These are phyloP conservation scores for Menidia menidia DNA, from an alignment of 2,797 vertebrate genomes.

Conservation along the genomic window DNA sequence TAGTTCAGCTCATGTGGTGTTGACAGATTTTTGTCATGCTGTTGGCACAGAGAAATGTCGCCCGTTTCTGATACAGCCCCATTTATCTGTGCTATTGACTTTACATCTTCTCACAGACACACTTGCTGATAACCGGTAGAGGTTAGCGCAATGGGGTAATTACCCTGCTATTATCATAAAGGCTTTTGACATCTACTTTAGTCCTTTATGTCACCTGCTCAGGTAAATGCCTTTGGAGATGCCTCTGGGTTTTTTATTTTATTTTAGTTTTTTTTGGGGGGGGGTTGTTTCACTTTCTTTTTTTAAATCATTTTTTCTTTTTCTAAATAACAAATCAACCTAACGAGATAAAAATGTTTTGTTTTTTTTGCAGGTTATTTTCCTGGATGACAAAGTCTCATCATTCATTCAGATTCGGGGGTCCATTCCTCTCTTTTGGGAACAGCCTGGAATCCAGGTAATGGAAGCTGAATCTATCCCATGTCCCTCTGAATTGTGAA, in stretches of 20 bases:
- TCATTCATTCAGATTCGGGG: slow-evolving; percentile 98
- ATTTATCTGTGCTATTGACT: slow-evolving; percentile 3
- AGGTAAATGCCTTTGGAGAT: neutral
- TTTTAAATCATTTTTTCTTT: no score
- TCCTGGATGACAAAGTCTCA: slow-evolving; percentile 93
- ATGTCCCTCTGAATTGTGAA: neutral
- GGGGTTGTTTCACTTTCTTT: no score
- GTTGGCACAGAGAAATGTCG: neutral
- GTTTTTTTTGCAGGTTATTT: slow-evolving; percentile 87
- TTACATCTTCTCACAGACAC: slow-evolving; percentile 4
- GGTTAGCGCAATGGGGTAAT: neutral
- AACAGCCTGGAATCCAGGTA: slow-evolving; percentile 98
- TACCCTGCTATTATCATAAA: neutral
- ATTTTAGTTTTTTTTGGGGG: no score
- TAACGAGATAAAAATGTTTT: slow-evolving; percentile 15
- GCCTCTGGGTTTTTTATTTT: neutral
- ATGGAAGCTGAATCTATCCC: slow-evolving; percentile 6
- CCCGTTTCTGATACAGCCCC: neutral
- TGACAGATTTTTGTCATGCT: neutral
- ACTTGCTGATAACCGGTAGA: neutral
- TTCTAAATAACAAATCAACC: neutral
- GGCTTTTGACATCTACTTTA: neutral
- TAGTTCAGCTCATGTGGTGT: neutral
- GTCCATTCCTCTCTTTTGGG: slow-evolving; percentile 97
- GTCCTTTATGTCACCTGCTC: neutral